Base-by-base conservation (phyloP, 2,113 vertebrate species). In the Anser cygnoides region DNA sequence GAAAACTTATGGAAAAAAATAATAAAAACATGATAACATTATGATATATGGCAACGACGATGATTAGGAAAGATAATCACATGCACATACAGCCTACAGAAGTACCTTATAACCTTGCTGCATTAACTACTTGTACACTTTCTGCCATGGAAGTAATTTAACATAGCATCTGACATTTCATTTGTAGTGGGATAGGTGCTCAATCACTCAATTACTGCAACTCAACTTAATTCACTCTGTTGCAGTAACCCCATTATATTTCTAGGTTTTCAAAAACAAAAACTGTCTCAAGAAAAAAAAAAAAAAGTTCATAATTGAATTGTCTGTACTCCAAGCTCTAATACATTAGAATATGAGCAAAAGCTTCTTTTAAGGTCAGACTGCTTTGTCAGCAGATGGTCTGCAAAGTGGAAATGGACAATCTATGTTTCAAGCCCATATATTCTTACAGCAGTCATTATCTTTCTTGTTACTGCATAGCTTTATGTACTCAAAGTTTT, bases 341-440 rank as follows among this genome's bases (percentile, higher is more conserved):
- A 52, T 31, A 61, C 9, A 35, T 39, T 46, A 86, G 39, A 74
- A 90, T 94, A 85, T 13, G 9, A 84, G 6, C 8, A 75, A 74
- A 63, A 8, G 1, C 6, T 82, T 87, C 39, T 79, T 18, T 68
- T 28, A 62, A 84, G 52, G 29, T 37, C 28, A 71, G 3, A 26
- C 55, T 85, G 71, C 10, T 85, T 77, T 63, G n/a, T 71, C 75
- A 93, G 71, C 54, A 94, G 63, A 55, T 13, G 6, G 17, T 63
- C 72, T 91, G 21, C 55, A n/a, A 92, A 92, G 50, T 46, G n/a
- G 54, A 76, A 94, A 55, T 19, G 75, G 49, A 44, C 58, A 66
- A 67, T 65, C 8, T 13, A 22, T 13, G 13, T 11, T 46, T 13
- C 11, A 71, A 90, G 10, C 6, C 44, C 59, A 18, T 12, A 23